Evolutionary conservation across 2,888 invertebrate species (phyloP).

Genomic region (Eupeodes luniger): DNA sequence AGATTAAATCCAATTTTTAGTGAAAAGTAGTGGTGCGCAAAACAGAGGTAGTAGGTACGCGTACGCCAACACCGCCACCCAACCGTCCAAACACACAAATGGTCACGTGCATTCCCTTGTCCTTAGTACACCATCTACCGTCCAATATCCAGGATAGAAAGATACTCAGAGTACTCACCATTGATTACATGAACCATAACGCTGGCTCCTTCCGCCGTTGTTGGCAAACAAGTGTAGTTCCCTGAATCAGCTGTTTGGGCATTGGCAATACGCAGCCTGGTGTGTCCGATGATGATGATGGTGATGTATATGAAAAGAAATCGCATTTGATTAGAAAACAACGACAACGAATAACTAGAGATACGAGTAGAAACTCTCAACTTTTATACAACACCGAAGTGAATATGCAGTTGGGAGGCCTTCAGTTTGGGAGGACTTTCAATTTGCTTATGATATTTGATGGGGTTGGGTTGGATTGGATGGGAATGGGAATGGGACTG

Average conservation of each 20-base stretch:
- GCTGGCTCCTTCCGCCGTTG: slow-evolving; percentile 92
- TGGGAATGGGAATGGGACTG: no score
- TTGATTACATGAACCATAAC: slow-evolving; percentile 95
- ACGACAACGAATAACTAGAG: slow-evolving; percentile 5
- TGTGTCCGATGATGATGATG: background rate
- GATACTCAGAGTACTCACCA: slow-evolving; percentile 85
- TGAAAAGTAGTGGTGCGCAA: slow-evolving; percentile 12
- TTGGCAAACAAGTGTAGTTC: slow-evolving; percentile 95
- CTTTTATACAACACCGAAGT: background rate
- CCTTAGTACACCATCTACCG: no score
- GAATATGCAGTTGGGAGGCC: background rate
- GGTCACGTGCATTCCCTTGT: background rate
- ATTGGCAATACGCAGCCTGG: slow-evolving; percentile 89
- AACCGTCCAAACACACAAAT: slow-evolving; percentile 7
- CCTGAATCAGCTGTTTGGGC: slow-evolving; percentile 92
- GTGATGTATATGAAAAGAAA: background rate
- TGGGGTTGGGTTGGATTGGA: background rate
- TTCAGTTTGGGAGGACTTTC: slow-evolving; percentile 11
- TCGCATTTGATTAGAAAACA: slow-evolving; percentile 40
- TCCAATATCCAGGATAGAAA: background rate
- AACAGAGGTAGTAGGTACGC: background rate
- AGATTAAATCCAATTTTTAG: slow-evolving; percentile 37
- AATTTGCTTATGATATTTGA: background rate
- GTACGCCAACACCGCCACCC: no score
- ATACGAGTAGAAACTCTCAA: background rate